Percentiles rank a stretch among this genome's conserved stretches.
Evolutionary conservation across 64 coral and sea anemone genomes (phyloP).

Genomic region (Porites lutea): DNA sequence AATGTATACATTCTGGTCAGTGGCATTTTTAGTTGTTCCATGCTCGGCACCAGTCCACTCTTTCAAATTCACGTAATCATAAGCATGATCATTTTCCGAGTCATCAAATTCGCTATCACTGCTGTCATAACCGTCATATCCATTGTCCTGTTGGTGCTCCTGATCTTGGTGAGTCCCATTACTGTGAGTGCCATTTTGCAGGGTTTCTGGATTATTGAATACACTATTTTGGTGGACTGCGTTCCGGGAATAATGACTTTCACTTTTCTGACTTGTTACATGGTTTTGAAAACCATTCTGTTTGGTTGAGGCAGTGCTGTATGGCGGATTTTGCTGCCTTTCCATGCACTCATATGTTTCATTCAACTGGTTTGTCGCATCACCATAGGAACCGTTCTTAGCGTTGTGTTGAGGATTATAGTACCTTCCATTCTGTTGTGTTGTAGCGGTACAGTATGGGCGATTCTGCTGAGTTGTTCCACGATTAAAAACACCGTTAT

Average conservation of each 20-base stretch:
- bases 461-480: too few relatives aligned
- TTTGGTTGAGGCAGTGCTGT: background rate
- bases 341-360: background rate
- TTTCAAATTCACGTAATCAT: slow-evolving; percentile 33
- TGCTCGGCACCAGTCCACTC: slow-evolving; percentile 6
- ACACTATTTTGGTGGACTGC: background rate
- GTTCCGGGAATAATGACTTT: too few relatives aligned
- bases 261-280: background rate
- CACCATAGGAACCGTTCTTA: too few relatives aligned
- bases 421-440: too few relatives aligned
- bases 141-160: background rate
- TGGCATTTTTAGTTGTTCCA: background rate
- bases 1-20: background rate
- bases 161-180: background rate
- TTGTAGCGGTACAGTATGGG: too few relatives aligned
- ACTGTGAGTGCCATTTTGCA: background rate
- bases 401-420: too few relatives aligned
- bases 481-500: too few relatives aligned
- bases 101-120: slow-evolving; percentile 46
- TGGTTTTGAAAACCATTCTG: background rate
- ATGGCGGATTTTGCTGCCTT: background rate
- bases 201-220: background rate
- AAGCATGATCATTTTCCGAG: background rate
- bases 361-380: background rate
- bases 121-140: slow-evolving; percentile 44